Evolutionary conservation across 2,888 invertebrate genomes (phyloP), one percentile per base, ranked within the genome.

Genomic region (Zaprionus lineosus): DNA sequence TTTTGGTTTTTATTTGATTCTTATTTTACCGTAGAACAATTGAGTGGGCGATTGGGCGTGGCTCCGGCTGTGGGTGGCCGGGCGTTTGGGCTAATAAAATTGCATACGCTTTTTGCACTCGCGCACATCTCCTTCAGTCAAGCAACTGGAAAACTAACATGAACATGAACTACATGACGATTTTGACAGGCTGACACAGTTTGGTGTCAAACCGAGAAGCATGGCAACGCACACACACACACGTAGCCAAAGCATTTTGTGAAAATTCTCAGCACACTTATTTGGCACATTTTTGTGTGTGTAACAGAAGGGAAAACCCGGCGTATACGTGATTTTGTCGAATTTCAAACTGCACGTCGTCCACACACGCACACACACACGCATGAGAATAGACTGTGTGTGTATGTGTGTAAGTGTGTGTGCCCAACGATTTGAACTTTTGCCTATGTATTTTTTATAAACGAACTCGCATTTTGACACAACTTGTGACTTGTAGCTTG

Each of bases 121-220:
- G 36, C 24, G 62, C 47, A 44, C 72, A 63, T 53, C 74, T 60
- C 43, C n/a, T n/a, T n/a, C 46, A 84, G 82, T 63, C 78, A 74
- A 78, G 74, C 71, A 65, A 65, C 71, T 74, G 74, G 74, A 82
- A 84, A 82, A 84, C 84, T 74, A 84, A 77, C 84, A 5, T 3
- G 3, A 19, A n/a, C n/a, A 84, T 82, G 74, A 61, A 64, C 59
- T 77, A 62, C 74, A 59, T 70, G 73, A 79, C 71, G 73, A 83
- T 83, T 81, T 83, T 85, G 81, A 81, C 81, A 81, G 76, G 81
- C 83, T 81, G 81, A 83, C 81, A 81, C 84, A 83, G 62, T 81
- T 83, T 63, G 83, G 76, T 85, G 81, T 85, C 81, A 85, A 75
- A 73, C 79, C 62, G n/a, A 24, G 57, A 65, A 65, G 56, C 70